Conservation (phyloP, 2,113 vertebrate genomes). For the Alces alces region DNA sequence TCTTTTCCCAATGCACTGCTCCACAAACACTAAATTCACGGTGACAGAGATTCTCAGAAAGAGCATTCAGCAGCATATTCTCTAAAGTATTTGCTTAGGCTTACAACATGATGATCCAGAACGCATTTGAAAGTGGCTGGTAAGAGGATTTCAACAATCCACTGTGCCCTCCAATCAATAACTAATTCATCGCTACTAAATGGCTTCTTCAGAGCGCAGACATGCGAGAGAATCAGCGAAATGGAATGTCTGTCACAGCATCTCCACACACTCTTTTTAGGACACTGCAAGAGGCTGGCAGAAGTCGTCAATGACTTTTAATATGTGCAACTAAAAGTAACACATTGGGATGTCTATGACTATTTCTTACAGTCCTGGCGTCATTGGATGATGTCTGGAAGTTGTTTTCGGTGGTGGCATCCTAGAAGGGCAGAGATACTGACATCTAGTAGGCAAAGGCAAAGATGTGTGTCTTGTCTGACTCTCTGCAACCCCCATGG, state of each 20-base stretch:
- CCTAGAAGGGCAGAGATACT: background rate
- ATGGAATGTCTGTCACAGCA: background rate
- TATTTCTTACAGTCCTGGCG: background rate
- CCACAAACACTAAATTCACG: background rate
- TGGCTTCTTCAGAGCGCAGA: background rate
- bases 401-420: accelerated
- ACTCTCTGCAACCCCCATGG: background rate
- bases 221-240: background rate
- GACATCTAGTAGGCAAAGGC: too few relatives aligned
- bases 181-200: background rate
- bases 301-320: background rate
- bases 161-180: conserved; percentile 2
- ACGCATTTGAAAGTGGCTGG: background rate
- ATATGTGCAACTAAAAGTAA: background rate
- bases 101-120: background rate
- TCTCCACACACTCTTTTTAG: background rate
- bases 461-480: too few relatives aligned
- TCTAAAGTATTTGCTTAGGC: background rate
- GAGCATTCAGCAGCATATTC: background rate
- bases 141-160: background rate
- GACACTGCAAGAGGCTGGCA: background rate
- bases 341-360: background rate
- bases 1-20: background rate
- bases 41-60: background rate
- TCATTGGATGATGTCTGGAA: background rate